phyloP scores from a whole-genome alignment of 1,140 invertebrate species.

The Drosophila takahashii region DNA sequence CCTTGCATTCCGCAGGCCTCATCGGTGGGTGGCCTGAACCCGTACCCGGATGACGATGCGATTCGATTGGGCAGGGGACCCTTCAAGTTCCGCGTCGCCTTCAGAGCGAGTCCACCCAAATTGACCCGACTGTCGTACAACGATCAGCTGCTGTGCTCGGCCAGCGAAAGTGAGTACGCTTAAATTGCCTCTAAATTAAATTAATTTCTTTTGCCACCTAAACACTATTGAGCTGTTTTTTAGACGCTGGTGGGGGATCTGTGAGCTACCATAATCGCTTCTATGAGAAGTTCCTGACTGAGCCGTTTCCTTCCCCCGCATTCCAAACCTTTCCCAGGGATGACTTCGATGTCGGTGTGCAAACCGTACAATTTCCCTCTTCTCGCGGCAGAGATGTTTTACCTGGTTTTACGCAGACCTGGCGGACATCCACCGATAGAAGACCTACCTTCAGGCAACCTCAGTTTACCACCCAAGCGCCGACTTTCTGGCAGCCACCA shows the following conservation, averaged over 20 bases:
- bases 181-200: not conserved
- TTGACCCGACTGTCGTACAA: slow-evolving; percentile 44
- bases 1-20: slow-evolving; percentile 27
- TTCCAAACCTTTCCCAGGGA: slow-evolving; percentile 6
- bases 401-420: slow-evolving; percentile 1
- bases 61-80: not conserved
- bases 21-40: slow-evolving; percentile 37
- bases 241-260: slow-evolving; percentile 29
- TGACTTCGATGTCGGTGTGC: slow-evolving; percentile 21
- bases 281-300: slow-evolving; percentile 23
- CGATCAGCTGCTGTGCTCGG: slow-evolving; percentile 30
- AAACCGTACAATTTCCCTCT: slow-evolving; percentile 17
- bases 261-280: slow-evolving; percentile 55
- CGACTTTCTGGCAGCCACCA: not conserved
- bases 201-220: not conserved
- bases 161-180: slow-evolving; percentile 52
- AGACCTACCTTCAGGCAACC: not conserved
- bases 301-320: not conserved
- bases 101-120: slow-evolving; percentile 48
- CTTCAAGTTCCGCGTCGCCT: slow-evolving; percentile 41
- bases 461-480: not conserved
- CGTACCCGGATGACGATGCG: slow-evolving; percentile 52
- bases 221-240: not conserved
- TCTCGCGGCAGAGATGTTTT: slow-evolving; percentile 6
- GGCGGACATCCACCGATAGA: not conserved